phyloP scores from a whole-genome alignment of 1,140 invertebrate genomes.

The Metopolophium dirhodum region DNA sequence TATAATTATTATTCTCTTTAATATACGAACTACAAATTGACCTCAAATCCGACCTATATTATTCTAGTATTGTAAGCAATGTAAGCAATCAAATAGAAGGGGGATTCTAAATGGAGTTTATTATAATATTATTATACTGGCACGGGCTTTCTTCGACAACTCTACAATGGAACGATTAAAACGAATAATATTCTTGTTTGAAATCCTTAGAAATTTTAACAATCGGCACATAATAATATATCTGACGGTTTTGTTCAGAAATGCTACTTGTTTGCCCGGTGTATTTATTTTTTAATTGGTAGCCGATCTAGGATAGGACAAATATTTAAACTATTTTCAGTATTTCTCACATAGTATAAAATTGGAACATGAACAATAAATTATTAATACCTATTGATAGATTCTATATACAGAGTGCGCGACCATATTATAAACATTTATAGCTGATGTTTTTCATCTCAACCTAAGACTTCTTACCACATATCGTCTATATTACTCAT shows the following conservation, averaged over 20 bases:
- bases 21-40: neutral
- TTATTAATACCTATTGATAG: neutral
- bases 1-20: neutral
- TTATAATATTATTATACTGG: neutral
- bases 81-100: conserved; percentile 1
- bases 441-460: neutral
- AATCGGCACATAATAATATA: neutral
- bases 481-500: neutral
- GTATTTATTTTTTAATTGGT: neutral
- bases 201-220: neutral
- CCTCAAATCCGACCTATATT: neutral
- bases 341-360: neutral
- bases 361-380: neutral
- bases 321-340: neutral
- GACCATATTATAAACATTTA: neutral
- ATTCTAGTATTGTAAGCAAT: neutral
- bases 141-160: neutral
- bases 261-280: neutral
- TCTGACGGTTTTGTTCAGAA: neutral
- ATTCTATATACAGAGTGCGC: neutral
- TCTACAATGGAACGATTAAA: conserved; percentile 10
- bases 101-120: conserved; percentile 12
- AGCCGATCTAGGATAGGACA: neutral
- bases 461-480: neutral
- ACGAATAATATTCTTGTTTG: neutral